phyloP scores from a whole-genome alignment of 2,797 vertebrate genomes.

The Allobates femoralis region DNA sequence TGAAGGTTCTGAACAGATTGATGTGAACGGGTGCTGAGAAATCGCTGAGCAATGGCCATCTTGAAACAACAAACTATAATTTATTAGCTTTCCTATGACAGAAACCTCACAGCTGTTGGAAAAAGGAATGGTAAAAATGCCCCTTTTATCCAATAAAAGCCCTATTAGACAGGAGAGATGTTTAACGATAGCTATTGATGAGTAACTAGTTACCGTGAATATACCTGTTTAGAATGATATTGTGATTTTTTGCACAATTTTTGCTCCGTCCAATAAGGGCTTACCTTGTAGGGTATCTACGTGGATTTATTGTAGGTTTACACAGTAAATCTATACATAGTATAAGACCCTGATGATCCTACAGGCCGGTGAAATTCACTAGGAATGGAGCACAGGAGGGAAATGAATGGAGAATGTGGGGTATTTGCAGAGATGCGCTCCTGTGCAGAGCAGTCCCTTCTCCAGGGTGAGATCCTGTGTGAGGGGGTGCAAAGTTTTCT shows the following conservation, averaged over 20 bases:
- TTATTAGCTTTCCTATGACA: not conserved
- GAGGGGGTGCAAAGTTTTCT: not conserved
- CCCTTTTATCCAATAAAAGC: not conserved
- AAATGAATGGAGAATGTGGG: not conserved
- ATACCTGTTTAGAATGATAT: too few relatives aligned
- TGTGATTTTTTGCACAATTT: too few relatives aligned
- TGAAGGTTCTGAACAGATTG: not conserved
- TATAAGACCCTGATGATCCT: not conserved
- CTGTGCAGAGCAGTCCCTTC: not conserved
- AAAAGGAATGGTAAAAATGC: not conserved
- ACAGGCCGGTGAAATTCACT: too few relatives aligned
- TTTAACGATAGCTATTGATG: too few relatives aligned
- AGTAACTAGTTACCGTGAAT: too few relatives aligned
- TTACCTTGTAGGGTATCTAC: not conserved
- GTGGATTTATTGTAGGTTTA: not conserved
- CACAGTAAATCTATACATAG: not conserved
- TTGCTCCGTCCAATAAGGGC: too few relatives aligned
- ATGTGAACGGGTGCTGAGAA: not conserved
- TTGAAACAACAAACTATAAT: not conserved
- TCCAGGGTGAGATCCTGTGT: not conserved
- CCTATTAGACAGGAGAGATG: too few relatives aligned
- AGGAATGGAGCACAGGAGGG: not conserved
- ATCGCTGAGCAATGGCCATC: too few relatives aligned
- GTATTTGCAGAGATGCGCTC: not conserved
- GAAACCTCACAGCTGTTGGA: too few relatives aligned